Base-by-base conservation (phyloP, 2,888 invertebrate species). In the Agrochola macilenta region DNA sequence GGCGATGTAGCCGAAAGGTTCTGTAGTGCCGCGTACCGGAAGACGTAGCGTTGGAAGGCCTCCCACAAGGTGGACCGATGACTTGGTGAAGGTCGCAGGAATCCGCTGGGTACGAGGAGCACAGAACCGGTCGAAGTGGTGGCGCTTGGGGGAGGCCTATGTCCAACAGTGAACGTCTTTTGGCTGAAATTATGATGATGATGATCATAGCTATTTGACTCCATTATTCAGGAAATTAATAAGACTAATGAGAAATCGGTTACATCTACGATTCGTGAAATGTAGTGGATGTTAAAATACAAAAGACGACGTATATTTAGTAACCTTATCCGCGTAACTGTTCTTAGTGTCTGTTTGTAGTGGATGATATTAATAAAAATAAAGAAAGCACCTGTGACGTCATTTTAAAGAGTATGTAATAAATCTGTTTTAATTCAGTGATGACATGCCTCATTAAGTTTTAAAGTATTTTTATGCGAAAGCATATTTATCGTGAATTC, bases 381-480 rank as follows among this genome's bases (percentile, higher is more conserved):
- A 30, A 49, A 23, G 8, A 23, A 54, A 68, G 20, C 2, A 23
- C 23, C 14, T 23, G 30, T 23, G 30, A 23, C 30, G 52, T 68
- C 11, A 43, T 17, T 77, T 26, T 23, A 23, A n/a, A 54, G 17
- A 61, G 23, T 20, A 61, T 61, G 46, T 23, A 12, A 12, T 54
- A 3, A 30, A 54, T 54, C 9, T 69, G 54, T 54, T 57, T 63
- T 61, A 23, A 11, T 54, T 54, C 9, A 35, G 77, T 69, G 69
- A 69, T 69, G 78, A 46, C 54, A 35, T 46, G 26, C 35, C 11
- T 54, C 61, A 78, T 69, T 54, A 52, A 69, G 35, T 54, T 52
- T 58, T 60, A n/a, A 76, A 58, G 17, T 58, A 35, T 35, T 3
- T 35, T 35, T 35, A 65, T 30, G 39, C 57, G 8, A 75, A 35